Base-by-base conservation (phyloP, 2,888 invertebrate genomes). In the Machimus atricapillus region DNA sequence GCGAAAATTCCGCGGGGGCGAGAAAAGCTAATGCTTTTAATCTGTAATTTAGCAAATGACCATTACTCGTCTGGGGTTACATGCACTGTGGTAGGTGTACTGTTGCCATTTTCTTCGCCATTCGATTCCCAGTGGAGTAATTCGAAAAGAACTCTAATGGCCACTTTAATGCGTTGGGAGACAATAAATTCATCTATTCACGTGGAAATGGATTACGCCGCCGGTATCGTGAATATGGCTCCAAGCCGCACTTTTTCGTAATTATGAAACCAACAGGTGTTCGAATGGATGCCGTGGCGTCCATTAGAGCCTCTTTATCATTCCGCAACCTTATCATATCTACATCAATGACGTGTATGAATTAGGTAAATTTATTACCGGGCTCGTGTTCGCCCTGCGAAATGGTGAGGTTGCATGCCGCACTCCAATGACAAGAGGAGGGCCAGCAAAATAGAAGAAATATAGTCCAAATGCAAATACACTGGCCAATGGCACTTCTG, bases 71-170 rank as follows among this genome's bases (percentile, higher is more conserved):
- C 27, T 66, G 12, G 66, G 23, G 9, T 23, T 66, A 66, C 66
- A 66, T 66, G 66, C 66, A 66, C 23, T 23, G 12, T 23, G 3
- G 3, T 31, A 4, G 66, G 23, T 27, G 66, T 66, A 12, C 6
- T 66, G 66, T 66, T 66, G 66, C 66, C 14, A 9, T 66, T 66
- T 66, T 66, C 66, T 66, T 66, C 5, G 66, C 66, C 4, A 23
- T 66, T 66, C 66, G 66, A 78, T 34, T 43, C 40, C 40, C 40
- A 78, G 23, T 12, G 78, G 40, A 43, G 78, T 78, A 43, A 40
- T 78, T 78, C 37, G 43, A 46, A 78, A 46, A 78, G 78, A 78
- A 40, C 78, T 78, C 78, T 78, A 78, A 78, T 78, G 78, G 78
- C 12, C 43, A 40, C 78, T 78, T 43, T 37, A 34, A 43, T 46